Evolutionary conservation across 1,140 invertebrate genomes (phyloP), one percentile per base, ranked within the genome.

Genomic region (Macrosteles quadrilineatus): DNA sequence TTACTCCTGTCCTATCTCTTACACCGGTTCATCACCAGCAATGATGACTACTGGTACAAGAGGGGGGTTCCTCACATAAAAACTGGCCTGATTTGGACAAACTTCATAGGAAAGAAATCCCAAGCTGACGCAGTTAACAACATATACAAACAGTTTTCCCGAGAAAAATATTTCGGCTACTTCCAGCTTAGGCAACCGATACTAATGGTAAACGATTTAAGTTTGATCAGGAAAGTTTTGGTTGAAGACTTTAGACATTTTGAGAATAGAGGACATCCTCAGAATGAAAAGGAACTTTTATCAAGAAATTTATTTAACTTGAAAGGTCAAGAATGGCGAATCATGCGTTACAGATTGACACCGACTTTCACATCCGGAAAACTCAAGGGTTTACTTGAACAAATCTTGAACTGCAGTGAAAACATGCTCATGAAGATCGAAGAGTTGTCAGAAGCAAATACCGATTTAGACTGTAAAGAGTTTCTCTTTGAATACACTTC

Each of bases 291-390:
- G 43, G 80, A 82, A 40, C 77, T 80, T 0, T 57, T 76, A 25
- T 53, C 71, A 17, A 47, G 45, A 9, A 77, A 82, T 65, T 73
- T 83, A 0, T 82, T 83, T 73, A 80, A 81, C 69, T 73, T 83
- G 4, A 78, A 83, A 68, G 83, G 81, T 3, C 67, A 72, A 23
- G 65, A 69, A 66, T 83, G 82, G 75, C 73, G 82, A 71, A 65
- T 73, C n/a, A 53, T 80, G 0, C 72, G 82, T 45, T 68, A 69
- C 23, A 79, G 77, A 67, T 64, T 83, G 14, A 80, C 82, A 1
- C 83, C 83, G 0, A 78, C 78, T 6, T 85, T 85, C 59, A 83
- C 83, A 0, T 80, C 81, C 0, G 81, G 81, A 12, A 85, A 84
- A 74, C 69, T 86, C 4, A 84, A 81, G 57, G 75, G 77, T 19